phyloP scores from a whole-genome alignment of 2,888 invertebrate genomes.

The Drosophila percnosoma region DNA sequence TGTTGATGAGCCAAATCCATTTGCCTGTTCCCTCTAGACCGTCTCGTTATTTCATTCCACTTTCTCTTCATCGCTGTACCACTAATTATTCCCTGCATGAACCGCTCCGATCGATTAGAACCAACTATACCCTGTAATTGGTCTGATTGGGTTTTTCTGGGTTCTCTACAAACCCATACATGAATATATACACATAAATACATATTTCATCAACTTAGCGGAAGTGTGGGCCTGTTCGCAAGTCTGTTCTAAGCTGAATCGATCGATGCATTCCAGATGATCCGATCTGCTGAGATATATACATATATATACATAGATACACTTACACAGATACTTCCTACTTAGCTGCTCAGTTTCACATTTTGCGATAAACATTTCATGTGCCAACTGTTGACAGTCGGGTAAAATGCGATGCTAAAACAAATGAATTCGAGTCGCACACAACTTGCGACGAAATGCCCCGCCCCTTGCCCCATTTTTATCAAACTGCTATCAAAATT shows the following conservation, averaged over 20 bases:
- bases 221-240: not conserved
- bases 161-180: too few relatives aligned
- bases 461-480: slow-evolving; percentile 2
- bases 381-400: not conserved
- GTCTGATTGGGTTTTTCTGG: too few relatives aligned
- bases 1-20: too few relatives aligned
- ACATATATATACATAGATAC: not conserved
- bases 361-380: not conserved
- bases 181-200: too few relatives aligned
- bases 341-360: not conserved
- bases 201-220: not conserved
- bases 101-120: too few relatives aligned
- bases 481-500: slow-evolving; percentile 30
- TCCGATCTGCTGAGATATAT: not conserved
- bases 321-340: not conserved
- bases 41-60: too few relatives aligned
- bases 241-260: not conserved
- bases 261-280: not conserved
- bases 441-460: not conserved
- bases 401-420: not conserved
- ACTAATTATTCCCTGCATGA: too few relatives aligned
- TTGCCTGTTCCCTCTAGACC: too few relatives aligned
- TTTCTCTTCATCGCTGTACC: too few relatives aligned
- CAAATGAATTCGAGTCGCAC: not conserved
- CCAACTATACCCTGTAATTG: too few relatives aligned